A percentile compares a stretch with the other conserved stretches of the same genome.
Evolutionary conservation across 2,888 invertebrate species (phyloP).

Genomic region (Drosophila incognita): DNA sequence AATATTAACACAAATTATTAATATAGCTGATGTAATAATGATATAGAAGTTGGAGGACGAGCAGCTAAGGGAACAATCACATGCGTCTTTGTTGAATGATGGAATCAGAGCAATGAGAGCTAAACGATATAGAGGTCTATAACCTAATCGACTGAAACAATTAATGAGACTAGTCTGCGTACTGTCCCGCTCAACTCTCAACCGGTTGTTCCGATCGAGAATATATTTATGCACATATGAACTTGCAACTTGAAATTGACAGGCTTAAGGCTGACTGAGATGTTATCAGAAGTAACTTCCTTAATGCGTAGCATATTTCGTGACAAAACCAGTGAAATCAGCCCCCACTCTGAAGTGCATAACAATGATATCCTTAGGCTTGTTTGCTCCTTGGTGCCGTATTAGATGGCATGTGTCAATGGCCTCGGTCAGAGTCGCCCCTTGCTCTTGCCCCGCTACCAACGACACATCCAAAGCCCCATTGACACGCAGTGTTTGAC

Average conservation of each 20-base stretch:
- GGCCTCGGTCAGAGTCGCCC: conserved; percentile 21
- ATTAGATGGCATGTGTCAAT: conserved; percentile 51
- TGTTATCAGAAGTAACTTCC: neutral
- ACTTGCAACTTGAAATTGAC: neutral
- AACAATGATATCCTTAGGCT: neutral
- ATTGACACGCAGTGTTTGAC: neutral
- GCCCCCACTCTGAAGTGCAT: neutral
- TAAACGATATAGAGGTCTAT: neutral
- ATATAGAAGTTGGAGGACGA: neutral
- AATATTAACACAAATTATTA: neutral
- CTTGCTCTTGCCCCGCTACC: neutral
- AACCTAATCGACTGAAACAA: neutral
- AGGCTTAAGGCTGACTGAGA: neutral
- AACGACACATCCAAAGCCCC: neutral
- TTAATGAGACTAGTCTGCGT: neutral
- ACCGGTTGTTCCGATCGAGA: neutral
- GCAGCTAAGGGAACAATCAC: neutral
- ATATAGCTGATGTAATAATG: neutral
- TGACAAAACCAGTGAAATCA: neutral
- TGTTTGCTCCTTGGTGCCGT: conserved; percentile 1
- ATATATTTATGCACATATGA: neutral
- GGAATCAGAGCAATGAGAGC: neutral
- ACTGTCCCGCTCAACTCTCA: neutral
- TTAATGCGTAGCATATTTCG: neutral
- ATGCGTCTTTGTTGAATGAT: neutral